A percentile compares a stretch with the other conserved stretches of the same genome.
phyloP scores from a whole-genome alignment of 2,113 vertebrate genomes.

The Cheilinus undulatus region DNA sequence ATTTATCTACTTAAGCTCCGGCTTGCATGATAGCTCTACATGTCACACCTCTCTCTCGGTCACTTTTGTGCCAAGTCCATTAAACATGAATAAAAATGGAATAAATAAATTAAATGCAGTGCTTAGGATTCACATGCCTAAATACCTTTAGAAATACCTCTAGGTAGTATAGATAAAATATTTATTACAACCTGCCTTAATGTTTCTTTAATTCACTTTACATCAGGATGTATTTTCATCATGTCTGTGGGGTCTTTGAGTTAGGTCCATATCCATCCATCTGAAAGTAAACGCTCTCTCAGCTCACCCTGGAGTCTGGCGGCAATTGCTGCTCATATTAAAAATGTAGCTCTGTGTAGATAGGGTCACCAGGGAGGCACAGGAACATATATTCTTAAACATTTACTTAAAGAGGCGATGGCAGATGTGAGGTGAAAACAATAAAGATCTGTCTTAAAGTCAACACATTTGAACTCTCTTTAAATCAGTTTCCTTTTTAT shows the following conservation, averaged over 20 bases:
- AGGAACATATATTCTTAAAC: constrained; percentile 12
- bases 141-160: constrained; percentile 31
- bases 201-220: constrained; percentile 44
- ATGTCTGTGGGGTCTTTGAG: constrained; percentile 10
- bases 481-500: not conserved
- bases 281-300: not conserved
- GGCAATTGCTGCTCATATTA: constrained; percentile 6
- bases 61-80: not conserved
- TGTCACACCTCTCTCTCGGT: not conserved
- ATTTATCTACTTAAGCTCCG: not conserved
- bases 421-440: not conserved
- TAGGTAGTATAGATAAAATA: constrained; percentile 49
- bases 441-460: not conserved
- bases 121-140: constrained; percentile 9
- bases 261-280: not conserved
- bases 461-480: not conserved
- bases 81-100: not conserved
- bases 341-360: constrained; percentile 9
- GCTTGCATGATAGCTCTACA: not conserved
- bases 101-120: constrained; percentile 19
- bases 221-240: constrained; percentile 28
- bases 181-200: constrained; percentile 46
- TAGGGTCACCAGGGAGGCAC: not conserved
- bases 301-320: not conserved
- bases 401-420: constrained; percentile 1